These are phyloP conservation scores for Odontophorus gujanensis DNA, from an alignment of 2,113 vertebrate genomes.

Conservation along the genomic window DNA sequence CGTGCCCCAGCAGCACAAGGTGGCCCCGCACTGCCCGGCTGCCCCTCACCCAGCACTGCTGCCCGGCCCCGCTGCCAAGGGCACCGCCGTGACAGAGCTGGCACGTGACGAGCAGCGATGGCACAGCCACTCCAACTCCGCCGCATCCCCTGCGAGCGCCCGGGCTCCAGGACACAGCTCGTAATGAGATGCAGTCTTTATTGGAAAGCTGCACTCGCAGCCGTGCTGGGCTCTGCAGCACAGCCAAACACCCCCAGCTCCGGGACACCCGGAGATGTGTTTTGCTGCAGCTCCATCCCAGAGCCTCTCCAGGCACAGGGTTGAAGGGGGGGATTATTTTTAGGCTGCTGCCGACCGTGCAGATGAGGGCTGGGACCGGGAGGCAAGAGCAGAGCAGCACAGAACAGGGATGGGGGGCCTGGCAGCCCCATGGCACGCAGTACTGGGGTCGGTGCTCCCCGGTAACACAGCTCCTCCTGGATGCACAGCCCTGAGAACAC, in stretches of 20 bases:
- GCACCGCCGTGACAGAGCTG: background rate
- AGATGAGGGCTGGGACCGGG: background rate
- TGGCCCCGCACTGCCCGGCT: background rate
- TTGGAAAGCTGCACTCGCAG: background rate
- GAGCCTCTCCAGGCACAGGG: background rate
- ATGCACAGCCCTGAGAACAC: background rate
- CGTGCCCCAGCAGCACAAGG: background rate
- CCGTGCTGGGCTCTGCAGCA: background rate
- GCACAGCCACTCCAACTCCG: background rate
- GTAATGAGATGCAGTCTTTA: background rate
- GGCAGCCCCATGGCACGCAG: background rate
- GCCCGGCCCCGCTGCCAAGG: background rate
- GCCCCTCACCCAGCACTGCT: too few relatives aligned
- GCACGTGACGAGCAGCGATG: background rate
- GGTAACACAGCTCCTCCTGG: background rate
- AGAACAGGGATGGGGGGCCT: too few relatives aligned
- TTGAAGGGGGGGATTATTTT: background rate
- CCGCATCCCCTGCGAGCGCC: background rate
- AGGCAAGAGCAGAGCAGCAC: background rate
- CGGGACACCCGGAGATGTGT: background rate
- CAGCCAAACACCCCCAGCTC: background rate
- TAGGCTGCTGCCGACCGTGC: background rate
- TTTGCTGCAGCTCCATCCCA: background rate
- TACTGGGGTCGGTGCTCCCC: too few relatives aligned
- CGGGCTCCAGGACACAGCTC: background rate